phyloP scores from a whole-genome alignment of 2,888 invertebrate species.

The Eumacrocentrus americanus region DNA sequence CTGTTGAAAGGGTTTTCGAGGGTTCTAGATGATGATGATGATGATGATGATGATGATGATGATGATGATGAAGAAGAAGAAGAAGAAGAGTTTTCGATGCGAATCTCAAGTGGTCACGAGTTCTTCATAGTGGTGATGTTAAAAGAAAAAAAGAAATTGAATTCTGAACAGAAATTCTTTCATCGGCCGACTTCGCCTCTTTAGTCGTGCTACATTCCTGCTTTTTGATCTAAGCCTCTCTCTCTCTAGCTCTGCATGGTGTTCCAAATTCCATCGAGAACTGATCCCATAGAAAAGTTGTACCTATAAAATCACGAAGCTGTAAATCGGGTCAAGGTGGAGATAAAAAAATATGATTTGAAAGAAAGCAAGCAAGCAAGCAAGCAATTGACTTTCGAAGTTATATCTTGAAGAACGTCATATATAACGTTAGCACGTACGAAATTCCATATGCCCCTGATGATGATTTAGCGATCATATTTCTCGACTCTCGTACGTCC shows the following conservation, averaged over 20 bases:
- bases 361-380: not conserved
- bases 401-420: not conserved
- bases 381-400: not conserved
- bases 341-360: not conserved
- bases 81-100: not conserved
- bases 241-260: not conserved
- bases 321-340: not conserved
- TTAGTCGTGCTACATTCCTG: not conserved
- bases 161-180: not conserved
- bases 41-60: no score
- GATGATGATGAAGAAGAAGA: not conserved
- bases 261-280: not conserved
- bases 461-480: conserved; percentile 45
- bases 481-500: conserved; percentile 43
- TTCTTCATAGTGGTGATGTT: no score
- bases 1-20: no score
- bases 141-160: not conserved
- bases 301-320: not conserved
- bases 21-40: no score
- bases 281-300: not conserved
- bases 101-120: no score
- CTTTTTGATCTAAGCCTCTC: not conserved
- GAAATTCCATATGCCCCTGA: conserved; percentile 45
- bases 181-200: no score
- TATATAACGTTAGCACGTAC: conserved; percentile 39